These are phyloP conservation scores for Hemibagrus wyckioides DNA, from an alignment of 2,113 vertebrate genomes.

Conservation along the genomic window DNA sequence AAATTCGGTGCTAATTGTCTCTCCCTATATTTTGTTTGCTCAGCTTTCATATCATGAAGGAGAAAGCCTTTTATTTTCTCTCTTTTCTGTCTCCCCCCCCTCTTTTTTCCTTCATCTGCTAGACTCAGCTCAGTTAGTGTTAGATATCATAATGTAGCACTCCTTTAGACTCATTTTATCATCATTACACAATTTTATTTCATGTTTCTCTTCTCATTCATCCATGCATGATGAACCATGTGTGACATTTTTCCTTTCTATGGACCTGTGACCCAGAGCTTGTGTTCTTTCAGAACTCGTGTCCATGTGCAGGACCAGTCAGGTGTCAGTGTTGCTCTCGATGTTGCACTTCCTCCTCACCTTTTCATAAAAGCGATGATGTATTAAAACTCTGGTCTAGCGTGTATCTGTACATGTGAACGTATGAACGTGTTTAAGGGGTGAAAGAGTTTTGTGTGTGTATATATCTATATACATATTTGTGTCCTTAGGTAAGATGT, in stretches of 20 bases:
- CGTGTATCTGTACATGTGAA: constrained; percentile 55
- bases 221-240: not conserved
- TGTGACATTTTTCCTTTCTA: not conserved
- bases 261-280: constrained; percentile 5
- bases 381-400: constrained; percentile 49
- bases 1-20: not conserved
- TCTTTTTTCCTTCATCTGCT: constrained; percentile 4
- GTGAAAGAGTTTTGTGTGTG: constrained; percentile 3
- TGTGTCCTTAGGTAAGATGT: constrained; percentile 36
- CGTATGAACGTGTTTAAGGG: constrained; percentile 22
- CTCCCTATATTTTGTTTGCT: not conserved
- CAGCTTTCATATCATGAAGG: not conserved
- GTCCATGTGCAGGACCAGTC: constrained; percentile 58
- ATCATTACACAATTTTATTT: not conserved
- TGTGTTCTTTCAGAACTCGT: not conserved
- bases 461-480: constrained; percentile 30
- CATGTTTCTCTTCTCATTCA: not conserved
- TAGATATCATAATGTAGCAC: constrained; percentile 17
- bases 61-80: not conserved
- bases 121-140: not conserved
- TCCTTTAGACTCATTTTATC: not conserved
- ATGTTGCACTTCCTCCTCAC: constrained; percentile 58
- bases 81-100: not conserved
- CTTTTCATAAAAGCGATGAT: constrained; percentile 60
- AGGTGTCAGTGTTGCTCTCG: constrained; percentile 56